phyloP scores from a whole-genome alignment of 2,113 vertebrate genomes.

The Limnothrissa miodon region DNA sequence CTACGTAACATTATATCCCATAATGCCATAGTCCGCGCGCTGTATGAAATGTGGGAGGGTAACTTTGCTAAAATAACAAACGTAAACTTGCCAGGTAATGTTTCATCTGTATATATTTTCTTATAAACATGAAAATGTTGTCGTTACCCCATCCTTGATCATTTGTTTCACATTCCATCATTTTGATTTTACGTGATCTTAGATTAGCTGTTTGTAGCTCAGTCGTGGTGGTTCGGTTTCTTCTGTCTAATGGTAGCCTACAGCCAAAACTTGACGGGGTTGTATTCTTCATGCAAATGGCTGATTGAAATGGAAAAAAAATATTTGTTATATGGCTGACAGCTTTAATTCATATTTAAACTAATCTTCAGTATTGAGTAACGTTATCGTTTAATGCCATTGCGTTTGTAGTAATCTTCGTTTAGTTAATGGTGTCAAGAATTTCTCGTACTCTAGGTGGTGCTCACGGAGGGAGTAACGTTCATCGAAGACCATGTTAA shows the following conservation, averaged over 20 bases:
- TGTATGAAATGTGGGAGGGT: neutral
- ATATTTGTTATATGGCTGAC: neutral
- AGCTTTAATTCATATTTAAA: too few relatives aligned
- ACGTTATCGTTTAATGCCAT: too few relatives aligned
- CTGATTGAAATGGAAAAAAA: neutral
- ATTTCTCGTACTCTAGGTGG: slow-evolving; percentile 4
- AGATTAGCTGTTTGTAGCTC: neutral
- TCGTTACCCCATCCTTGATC: too few relatives aligned
- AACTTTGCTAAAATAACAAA: neutral
- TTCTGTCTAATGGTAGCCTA: neutral
- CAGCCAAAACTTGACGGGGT: neutral
- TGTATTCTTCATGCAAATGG: neutral
- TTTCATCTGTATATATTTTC: neutral
- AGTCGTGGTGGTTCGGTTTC: neutral
- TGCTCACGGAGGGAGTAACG: neutral
- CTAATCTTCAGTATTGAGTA: too few relatives aligned
- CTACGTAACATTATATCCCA: neutral
- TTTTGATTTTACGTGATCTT: neutral
- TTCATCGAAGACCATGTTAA: neutral
- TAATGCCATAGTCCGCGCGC: neutral
- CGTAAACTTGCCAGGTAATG: neutral
- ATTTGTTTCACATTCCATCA: neutral
- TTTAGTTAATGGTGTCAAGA: too few relatives aligned
- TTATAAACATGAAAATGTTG: neutral
- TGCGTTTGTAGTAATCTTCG: too few relatives aligned